These are phyloP conservation scores for Naja naja DNA, from an alignment of 2,113 vertebrate species.

Conservation along the genomic window DNA sequence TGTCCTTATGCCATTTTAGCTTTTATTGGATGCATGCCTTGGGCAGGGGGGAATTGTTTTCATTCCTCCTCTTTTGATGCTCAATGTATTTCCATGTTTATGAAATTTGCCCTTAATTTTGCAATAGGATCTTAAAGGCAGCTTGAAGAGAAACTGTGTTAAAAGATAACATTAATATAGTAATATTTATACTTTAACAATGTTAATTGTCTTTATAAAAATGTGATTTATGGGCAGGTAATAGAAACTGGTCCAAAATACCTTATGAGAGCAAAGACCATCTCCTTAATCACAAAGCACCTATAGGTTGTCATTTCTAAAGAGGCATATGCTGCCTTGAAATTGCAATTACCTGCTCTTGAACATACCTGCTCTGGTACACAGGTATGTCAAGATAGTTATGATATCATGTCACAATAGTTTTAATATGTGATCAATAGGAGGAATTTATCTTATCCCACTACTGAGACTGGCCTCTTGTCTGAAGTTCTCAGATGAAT, in stretches of 20 bases:
- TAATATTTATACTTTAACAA: not conserved
- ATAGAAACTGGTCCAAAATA: not conserved
- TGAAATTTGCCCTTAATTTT: not conserved
- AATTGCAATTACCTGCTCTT: not conserved
- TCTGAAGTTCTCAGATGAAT: not conserved
- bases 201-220: not conserved
- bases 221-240: not conserved
- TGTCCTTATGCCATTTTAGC: not conserved
- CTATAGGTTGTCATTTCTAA: not conserved
- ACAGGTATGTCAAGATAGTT: not conserved
- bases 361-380: not conserved
- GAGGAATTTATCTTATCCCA: not conserved
- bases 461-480: not conserved
- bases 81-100: not conserved
- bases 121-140: not conserved
- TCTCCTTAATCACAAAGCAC: not conserved
- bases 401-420: not conserved
- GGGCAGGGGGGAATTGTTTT: not conserved
- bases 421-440: not conserved
- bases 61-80: not conserved
- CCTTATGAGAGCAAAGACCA: not conserved
- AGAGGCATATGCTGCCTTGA: not conserved
- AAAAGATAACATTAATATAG: not conserved
- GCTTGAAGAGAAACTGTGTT: not conserved
- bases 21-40: not conserved